These are phyloP conservation scores for Tortrix viridana DNA, from an alignment of 2,888 invertebrate species.

Conservation along the genomic window DNA sequence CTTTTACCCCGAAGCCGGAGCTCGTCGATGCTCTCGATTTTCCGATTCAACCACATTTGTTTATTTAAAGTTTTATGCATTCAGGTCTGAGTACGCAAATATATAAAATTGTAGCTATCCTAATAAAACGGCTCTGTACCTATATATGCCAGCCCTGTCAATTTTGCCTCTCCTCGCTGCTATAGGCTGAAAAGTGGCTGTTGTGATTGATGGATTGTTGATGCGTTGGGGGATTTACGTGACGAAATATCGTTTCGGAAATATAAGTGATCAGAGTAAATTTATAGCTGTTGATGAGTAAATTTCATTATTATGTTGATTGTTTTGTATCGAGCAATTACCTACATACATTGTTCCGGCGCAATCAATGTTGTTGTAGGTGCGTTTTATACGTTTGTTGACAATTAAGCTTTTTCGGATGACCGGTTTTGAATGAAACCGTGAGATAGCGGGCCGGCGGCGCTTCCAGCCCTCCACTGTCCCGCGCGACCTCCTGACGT, in stretches of 20 bases:
- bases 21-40: constrained; percentile 22
- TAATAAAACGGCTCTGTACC: constrained; percentile 11
- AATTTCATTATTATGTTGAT: constrained; percentile 9
- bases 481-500: constrained; percentile 28
- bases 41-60: constrained; percentile 33
- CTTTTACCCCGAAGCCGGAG: constrained; percentile 25
- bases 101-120: constrained; percentile 29
- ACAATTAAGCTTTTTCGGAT: constrained; percentile 28
- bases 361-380: constrained; percentile 14
- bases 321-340: not conserved
- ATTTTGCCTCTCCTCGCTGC: constrained; percentile 25
- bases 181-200: constrained; percentile 34
- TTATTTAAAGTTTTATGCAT: constrained; percentile 35
- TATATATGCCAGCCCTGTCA: constrained; percentile 23
- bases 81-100: constrained; percentile 26
- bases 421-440: constrained; percentile 36
- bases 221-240: constrained; percentile 24
- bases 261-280: constrained; percentile 6
- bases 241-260: constrained; percentile 19
- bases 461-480: constrained; percentile 3
- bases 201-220: constrained; percentile 35
- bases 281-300: not conserved
- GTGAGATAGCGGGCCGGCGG: constrained; percentile 30
- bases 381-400: constrained; percentile 18
- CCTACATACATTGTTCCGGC: not conserved